A percentile compares a stretch with the other conserved stretches of the same genome.
These are phyloP conservation scores for Calephelis virginiensis DNA, from an alignment of 1,140 invertebrate genomes.

Conservation along the genomic window DNA sequence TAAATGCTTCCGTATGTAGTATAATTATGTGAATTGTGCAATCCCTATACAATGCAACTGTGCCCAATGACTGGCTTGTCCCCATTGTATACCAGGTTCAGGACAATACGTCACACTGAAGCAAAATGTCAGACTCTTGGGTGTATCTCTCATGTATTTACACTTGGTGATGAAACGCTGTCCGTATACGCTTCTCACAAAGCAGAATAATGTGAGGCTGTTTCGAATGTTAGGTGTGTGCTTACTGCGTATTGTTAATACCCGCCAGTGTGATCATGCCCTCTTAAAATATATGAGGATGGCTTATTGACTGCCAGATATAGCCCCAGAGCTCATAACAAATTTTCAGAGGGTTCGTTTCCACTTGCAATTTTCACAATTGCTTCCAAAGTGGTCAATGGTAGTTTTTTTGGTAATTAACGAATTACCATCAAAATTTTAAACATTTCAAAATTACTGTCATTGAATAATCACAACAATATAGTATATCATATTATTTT, in stretches of 20 bases:
- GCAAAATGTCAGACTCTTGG: constrained; percentile 56
- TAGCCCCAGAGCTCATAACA: constrained; percentile 5
- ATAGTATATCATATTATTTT: no score
- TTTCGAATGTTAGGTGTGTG: constrained; percentile 7
- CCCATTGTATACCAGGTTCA: constrained; percentile 47
- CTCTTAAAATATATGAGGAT: constrained; percentile 23
- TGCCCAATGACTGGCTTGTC: constrained; percentile 69
- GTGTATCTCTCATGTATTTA: constrained; percentile 44
- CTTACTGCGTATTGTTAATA: constrained; percentile 15
- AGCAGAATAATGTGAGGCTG: constrained; percentile 26
- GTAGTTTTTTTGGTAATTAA: no score
- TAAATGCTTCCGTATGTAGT: constrained; percentile 2
- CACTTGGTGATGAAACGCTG: constrained; percentile 57
- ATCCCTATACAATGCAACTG: constrained; percentile 76
- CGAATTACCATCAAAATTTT: no score
- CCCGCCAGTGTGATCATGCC: constrained; percentile 20
- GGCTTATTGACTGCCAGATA: constrained; percentile 27
- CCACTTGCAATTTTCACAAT: not conserved
- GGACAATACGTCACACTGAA: constrained; percentile 77
- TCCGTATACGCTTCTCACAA: constrained; percentile 54
- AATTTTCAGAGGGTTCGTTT: not conserved
- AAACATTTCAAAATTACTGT: no score
- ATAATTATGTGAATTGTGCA: constrained; percentile 42
- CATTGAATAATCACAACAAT: no score
- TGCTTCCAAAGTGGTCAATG: no score